Evolutionary conservation across 92 coral and sea anemone species (phyloP), one percentile per base, ranked within the genome.

Genomic region (Parazoanthus swiftii): DNA sequence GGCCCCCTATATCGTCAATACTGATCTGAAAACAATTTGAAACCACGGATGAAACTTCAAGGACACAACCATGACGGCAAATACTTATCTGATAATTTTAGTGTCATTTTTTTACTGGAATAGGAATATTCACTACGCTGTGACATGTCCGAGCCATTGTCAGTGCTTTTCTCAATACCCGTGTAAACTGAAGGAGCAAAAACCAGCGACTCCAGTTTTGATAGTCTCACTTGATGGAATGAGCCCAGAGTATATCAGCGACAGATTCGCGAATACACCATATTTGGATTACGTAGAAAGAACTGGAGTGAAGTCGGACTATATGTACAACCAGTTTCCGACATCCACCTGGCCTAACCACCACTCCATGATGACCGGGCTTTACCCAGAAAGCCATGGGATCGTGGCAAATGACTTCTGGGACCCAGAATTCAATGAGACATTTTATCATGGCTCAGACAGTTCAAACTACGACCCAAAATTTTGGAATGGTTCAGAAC

Each of bases 311-410:
- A 84, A 71, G 26, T 71, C 87, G 43, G 87, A 84, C 78, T 84
- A 42, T 26, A 84, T 84, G 81, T 75, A 81, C 44, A 90, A 90
- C 66, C 79, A 81, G 3, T 90, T 90, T 68, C 90, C 89, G 21
- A 82, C 93, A 21, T 76, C 88, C 35, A 90, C 93, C 3, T 90
- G 89, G 86, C 93, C 93, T 18, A 90, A 90, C 38, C 93, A 90
- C 44, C 89, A 90, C 82, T 86, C 90, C 39, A 88, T 90, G 25
- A 82, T 90, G 88, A 90, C 93, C 3, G 93, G 93, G 0, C 88
- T 72, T 18, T 90, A 90, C 68, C 88, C 89, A 66, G 93, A 90
- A 76, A 81, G 83, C 48, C 93, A 90, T 37, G 93, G 93, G 33
- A 85, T 90, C 20, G 77, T 90, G 15, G 86, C 85, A 59, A 90